These are phyloP conservation scores for Mystacornis crossleyi DNA, from an alignment of 2,113 vertebrate genomes.

Conservation along the genomic window DNA sequence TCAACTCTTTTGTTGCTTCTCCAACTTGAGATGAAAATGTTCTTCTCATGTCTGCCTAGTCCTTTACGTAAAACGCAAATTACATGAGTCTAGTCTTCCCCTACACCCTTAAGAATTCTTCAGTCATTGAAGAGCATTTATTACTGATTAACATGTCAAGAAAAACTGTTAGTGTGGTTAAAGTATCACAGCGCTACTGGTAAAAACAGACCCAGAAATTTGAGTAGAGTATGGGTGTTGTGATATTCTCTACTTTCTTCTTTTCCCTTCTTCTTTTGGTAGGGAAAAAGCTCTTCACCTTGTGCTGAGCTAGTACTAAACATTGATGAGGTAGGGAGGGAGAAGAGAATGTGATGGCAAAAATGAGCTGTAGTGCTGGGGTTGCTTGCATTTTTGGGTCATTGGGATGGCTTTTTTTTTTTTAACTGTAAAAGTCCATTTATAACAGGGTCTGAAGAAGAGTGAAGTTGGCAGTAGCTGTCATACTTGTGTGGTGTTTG, in stretches of 20 bases:
- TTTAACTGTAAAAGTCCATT: not conserved
- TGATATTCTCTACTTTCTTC: not conserved
- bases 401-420: not conserved
- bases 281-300: not conserved
- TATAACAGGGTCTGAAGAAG: not conserved
- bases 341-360: not conserved
- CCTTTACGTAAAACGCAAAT: not conserved
- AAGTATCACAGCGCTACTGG: not conserved
- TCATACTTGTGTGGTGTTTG: not conserved
- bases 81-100: not conserved
- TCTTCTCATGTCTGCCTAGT: not conserved
- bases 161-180: not conserved
- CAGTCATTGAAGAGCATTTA: not conserved
- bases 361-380: not conserved
- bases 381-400: not conserved
- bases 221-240: rapidly evolving
- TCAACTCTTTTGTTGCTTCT: not conserved
- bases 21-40: not conserved
- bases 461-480: not conserved
- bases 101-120: not conserved
- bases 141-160: not conserved
- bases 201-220: not conserved
- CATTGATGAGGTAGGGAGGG: not conserved
- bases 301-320: not conserved
- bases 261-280: not conserved